phyloP scores from a whole-genome alignment of 2,888 invertebrate genomes.

The Ecdyonurus torrentis region DNA sequence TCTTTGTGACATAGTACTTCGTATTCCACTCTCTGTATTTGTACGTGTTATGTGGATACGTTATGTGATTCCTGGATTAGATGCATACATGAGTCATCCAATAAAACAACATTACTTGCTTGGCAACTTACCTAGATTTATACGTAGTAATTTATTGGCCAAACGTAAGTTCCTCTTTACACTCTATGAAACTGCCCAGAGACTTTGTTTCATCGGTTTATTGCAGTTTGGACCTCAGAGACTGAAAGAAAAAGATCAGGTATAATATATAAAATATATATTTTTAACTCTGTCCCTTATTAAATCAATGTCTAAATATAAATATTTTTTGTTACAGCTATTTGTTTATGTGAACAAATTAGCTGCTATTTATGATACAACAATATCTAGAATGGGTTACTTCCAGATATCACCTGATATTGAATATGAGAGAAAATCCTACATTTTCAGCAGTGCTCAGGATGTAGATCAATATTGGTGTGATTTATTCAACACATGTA shows the following conservation, averaged over 20 bases:
- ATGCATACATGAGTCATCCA: slow-evolving; percentile 43
- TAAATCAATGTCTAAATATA: background rate
- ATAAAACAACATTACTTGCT: slow-evolving; percentile 44
- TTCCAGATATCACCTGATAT: slow-evolving; percentile 35
- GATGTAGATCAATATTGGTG: slow-evolving; percentile 50
- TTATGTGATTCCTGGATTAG: slow-evolving; percentile 36
- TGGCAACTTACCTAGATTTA: slow-evolving; percentile 35
- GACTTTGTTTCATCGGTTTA: slow-evolving; percentile 49
- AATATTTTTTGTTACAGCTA: slow-evolving; percentile 19
- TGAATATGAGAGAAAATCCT: slow-evolving; percentile 36
- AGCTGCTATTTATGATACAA: slow-evolving; percentile 46
- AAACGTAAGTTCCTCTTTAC: slow-evolving; percentile 39
- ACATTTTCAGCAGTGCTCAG: slow-evolving; percentile 32
- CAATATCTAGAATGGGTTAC: slow-evolving; percentile 41
- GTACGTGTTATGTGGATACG: slow-evolving; percentile 44
- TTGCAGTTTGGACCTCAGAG: slow-evolving; percentile 47
- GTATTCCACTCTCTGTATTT: slow-evolving; percentile 53
- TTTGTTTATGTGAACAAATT: slow-evolving; percentile 48
- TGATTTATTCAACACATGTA: slow-evolving; percentile 46
- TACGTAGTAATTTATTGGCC: slow-evolving; percentile 33
- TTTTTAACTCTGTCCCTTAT: background rate
- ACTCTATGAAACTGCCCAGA: slow-evolving; percentile 35
- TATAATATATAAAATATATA: slow-evolving; percentile 17
- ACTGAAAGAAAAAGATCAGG: slow-evolving; percentile 48
- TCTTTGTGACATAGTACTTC: slow-evolving; percentile 46